phyloP scores from a whole-genome alignment of 1,140 invertebrate genomes.

The Drosophila pectinifera region DNA sequence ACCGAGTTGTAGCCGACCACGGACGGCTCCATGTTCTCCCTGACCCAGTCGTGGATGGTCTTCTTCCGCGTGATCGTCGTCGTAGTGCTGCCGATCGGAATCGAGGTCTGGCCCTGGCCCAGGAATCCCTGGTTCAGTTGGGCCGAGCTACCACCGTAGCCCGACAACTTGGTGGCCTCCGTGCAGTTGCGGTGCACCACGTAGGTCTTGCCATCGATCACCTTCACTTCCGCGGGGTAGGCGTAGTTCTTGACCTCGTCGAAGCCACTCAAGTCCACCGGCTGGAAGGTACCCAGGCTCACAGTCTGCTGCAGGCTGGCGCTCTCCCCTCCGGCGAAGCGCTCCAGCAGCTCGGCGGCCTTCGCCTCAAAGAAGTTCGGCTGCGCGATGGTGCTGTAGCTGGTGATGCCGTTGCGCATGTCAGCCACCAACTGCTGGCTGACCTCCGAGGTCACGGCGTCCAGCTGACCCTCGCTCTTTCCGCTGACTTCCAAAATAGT shows the following conservation, averaged over 20 bases:
- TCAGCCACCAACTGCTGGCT: conserved; percentile 69
- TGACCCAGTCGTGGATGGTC: conserved; percentile 65
- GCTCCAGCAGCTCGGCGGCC: conserved; percentile 60
- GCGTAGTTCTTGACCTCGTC: conserved; percentile 79
- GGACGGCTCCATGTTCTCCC: conserved; percentile 63
- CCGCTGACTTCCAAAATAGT: conserved; percentile 65
- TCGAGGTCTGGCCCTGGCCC: conserved; percentile 18
- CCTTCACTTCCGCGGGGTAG: conserved; percentile 78
- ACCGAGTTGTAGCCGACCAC: conserved; percentile 71
- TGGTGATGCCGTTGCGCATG: conserved; percentile 61
- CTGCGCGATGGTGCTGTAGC: conserved; percentile 65
- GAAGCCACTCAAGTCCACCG: conserved; percentile 67
- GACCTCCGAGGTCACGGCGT: conserved; percentile 50
- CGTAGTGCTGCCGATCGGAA: conserved; percentile 25
- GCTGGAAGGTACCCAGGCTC: conserved; percentile 51
- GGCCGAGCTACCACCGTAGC: conserved; percentile 17
- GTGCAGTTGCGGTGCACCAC: conserved; percentile 80
- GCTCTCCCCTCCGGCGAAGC: not conserved
- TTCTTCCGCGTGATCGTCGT: conserved; percentile 53
- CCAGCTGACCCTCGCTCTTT: conserved; percentile 59
- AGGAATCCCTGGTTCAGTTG: conserved; percentile 28
- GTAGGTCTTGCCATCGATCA: conserved; percentile 77
- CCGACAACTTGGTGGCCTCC: conserved; percentile 65
- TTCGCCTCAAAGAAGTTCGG: conserved; percentile 76
- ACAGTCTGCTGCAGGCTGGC: conserved; percentile 53